Percentiles rank a stretch among this genome's conserved stretches.
Conservation (phyloP, 2,113 vertebrate species). For the Osmerus mordax region DNA sequence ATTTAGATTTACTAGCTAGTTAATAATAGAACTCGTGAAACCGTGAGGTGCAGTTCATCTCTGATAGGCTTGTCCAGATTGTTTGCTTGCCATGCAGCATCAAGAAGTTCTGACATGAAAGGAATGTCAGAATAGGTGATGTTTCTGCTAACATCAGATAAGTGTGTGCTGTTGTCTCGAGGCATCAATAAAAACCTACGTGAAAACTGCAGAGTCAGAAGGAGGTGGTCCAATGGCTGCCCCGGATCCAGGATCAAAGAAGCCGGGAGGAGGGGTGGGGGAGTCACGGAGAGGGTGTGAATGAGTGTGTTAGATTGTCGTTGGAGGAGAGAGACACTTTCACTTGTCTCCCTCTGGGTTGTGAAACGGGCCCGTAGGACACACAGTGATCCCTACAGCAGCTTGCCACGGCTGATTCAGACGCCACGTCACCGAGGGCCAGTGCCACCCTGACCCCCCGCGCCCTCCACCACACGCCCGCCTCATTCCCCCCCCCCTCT, state of each 20-base stretch:
- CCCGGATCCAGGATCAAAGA: not conserved
- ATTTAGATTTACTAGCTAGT: no score
- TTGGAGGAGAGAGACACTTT: not conserved
- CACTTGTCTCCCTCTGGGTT: not conserved
- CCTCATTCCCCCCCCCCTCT: not conserved
- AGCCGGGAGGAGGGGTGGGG: not conserved
- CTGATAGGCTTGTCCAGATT: not conserved
- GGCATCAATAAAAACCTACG: constrained; percentile 7
- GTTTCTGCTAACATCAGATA: not conserved
- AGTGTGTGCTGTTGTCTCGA: not conserved
- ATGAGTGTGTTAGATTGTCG: not conserved
- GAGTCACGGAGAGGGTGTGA: not conserved
- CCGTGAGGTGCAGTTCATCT: no score
- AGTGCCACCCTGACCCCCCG: not conserved
- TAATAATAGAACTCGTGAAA: no score
- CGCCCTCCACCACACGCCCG: not conserved
- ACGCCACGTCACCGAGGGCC: not conserved
- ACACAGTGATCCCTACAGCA: not conserved
- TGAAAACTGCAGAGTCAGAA: not conserved
- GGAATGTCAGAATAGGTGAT: not conserved
- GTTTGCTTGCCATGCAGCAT: not conserved
- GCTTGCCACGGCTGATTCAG: not conserved
- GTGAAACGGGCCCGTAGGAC: not conserved
- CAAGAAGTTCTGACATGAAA: not conserved
- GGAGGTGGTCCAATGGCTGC: not conserved